Conservation (phyloP, 2,797 vertebrate species). For the Peromyscus melanophrys region DNA sequence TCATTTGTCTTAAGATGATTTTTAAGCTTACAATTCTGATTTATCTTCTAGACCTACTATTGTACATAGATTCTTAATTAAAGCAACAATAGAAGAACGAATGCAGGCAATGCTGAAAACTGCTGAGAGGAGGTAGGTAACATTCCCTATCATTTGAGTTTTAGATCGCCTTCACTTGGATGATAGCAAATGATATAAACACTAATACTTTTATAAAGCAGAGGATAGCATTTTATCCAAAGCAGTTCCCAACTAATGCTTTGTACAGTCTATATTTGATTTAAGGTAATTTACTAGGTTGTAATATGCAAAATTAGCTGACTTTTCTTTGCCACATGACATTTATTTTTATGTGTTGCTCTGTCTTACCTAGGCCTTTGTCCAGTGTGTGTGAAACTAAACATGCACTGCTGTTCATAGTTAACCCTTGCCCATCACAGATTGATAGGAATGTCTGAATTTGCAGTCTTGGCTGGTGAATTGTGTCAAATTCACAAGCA, state of each 20-base stretch:
- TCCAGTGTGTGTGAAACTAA: neutral
- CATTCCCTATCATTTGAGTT: neutral
- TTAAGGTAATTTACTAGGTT: constrained; percentile 18
- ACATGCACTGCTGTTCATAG: neutral
- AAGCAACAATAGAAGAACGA: constrained; percentile 98
- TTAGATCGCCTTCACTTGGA: neutral
- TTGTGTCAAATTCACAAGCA: neutral
- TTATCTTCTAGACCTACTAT: constrained; percentile 93
- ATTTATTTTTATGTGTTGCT: constrained; percentile 36
- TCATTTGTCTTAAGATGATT: neutral
- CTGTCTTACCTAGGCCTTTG: neutral
- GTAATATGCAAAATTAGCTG: neutral
- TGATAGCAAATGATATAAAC: neutral
- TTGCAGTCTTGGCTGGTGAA: neutral
- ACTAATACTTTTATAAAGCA: neutral
- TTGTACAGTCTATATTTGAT: neutral
- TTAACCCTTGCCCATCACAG: neutral
- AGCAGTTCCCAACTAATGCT: neutral
- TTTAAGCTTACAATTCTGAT: constrained; percentile 74
- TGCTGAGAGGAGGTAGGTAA: constrained; percentile 94
- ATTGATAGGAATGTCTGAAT: neutral
- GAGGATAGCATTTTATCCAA: neutral
- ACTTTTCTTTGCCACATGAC: neutral
- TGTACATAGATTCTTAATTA: constrained; percentile 98
- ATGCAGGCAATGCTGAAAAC: constrained; percentile 99